These are phyloP conservation scores for Ips typographus DNA, from an alignment of 1,140 invertebrate genomes.

Conservation along the genomic window DNA sequence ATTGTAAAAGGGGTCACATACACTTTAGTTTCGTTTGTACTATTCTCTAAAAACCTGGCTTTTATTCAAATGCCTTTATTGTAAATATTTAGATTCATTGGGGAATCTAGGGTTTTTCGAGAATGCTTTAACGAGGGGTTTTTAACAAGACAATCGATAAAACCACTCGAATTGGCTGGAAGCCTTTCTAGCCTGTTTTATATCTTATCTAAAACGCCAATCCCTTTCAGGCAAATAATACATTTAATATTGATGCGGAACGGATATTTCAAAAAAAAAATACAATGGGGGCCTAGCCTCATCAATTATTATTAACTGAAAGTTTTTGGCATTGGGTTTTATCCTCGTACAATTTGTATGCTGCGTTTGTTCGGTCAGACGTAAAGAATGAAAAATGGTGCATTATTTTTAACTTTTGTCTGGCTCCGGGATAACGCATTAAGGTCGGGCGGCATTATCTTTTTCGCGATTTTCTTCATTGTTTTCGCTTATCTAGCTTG, in stretches of 20 bases:
- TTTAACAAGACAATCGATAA: not conserved
- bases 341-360: constrained; percentile 27
- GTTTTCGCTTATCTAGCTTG: constrained; percentile 6
- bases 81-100: no score
- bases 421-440: constrained; percentile 4
- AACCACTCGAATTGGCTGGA: not conserved
- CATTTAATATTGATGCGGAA: constrained; percentile 28
- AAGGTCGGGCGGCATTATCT: constrained; percentile 4
- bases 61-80: no score
- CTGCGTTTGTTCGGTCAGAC: constrained; percentile 14
- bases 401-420: constrained; percentile 28
- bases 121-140: no score
- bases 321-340: constrained; percentile 26
- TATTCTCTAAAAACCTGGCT: not conserved
- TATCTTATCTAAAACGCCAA: constrained; percentile 24
- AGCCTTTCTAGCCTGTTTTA: constrained; percentile 1
- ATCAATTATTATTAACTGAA: constrained; percentile 33
- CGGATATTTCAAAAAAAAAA: constrained; percentile 24
- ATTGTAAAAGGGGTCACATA: constrained; percentile 18
- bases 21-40: not conserved
- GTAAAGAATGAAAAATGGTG: constrained; percentile 28
- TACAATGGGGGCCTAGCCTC: constrained; percentile 19
- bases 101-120: no score
- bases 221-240: constrained; percentile 29
- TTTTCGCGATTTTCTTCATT: constrained; percentile 6